A percentile compares a stretch with the other conserved stretches of the same genome.
Conservation (phyloP, 35 echinoderm and acorn worm genomes). For the Stichopus chloronotus region DNA sequence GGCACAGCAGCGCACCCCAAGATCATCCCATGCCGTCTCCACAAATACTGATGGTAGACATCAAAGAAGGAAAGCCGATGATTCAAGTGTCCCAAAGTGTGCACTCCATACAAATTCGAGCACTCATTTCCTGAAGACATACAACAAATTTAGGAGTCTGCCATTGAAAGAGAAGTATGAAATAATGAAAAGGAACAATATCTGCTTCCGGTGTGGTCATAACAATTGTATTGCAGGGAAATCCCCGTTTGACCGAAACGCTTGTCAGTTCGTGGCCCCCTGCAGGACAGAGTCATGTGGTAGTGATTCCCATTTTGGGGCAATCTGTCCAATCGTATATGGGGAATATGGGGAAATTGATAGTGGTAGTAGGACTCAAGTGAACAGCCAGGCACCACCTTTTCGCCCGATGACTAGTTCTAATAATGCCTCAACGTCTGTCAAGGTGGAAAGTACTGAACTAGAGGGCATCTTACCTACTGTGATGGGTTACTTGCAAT, state of each 20-base stretch:
- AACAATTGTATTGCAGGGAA: constrained; percentile 77
- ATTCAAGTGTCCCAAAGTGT: constrained; percentile 53
- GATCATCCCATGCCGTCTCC: no score
- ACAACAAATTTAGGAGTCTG: constrained; percentile 68
- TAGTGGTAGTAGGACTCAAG: neutral
- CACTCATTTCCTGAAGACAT: constrained; percentile 66
- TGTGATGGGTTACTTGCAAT: constrained; percentile 54
- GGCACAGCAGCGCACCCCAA: no score
- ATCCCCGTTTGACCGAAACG: constrained; percentile 49
- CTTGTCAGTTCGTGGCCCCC: constrained; percentile 65
- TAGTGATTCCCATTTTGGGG: constrained; percentile 59
- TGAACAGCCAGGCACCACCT: neutral
- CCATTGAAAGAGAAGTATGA: constrained; percentile 72
- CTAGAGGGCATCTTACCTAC: constrained; percentile 70
- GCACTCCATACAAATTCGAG: constrained; percentile 26
- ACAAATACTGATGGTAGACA: no score
- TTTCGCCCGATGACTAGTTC: constrained; percentile 30
- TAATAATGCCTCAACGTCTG: constrained; percentile 9
- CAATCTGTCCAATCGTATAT: constrained; percentile 62
- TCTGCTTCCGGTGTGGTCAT: constrained; percentile 77
- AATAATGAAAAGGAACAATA: constrained; percentile 67
- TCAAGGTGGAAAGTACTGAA: constrained; percentile 17
- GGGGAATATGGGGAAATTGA: constrained; percentile 41
- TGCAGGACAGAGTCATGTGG: constrained; percentile 55
- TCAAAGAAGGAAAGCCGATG: constrained; percentile 8